Evolutionary conservation across 2,888 invertebrate species (phyloP).

Genomic region (Synergus gifuensis): DNA sequence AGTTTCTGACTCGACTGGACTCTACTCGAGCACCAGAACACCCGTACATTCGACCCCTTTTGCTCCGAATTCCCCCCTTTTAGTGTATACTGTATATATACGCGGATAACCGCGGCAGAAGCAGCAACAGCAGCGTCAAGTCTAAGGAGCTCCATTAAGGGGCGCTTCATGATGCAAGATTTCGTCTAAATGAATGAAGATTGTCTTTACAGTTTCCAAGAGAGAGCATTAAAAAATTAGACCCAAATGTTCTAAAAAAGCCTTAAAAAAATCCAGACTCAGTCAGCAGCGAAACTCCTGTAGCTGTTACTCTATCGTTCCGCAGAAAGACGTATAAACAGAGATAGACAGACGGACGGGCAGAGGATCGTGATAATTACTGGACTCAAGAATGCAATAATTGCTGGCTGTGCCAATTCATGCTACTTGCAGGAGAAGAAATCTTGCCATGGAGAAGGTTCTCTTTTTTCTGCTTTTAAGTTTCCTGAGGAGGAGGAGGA

Average conservation of each 20-base stretch:
- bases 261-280: neutral
- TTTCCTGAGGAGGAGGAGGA: neutral
- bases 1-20: constrained; percentile 65
- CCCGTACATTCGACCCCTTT: constrained; percentile 38
- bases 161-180: neutral
- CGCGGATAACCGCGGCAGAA: constrained; percentile 14
- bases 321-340: neutral
- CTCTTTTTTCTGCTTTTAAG: neutral
- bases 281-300: neutral
- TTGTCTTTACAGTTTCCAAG: no score
- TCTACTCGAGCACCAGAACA: constrained; percentile 48
- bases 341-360: constrained; percentile 56
- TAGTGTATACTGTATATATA: constrained; percentile 3
- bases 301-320: constrained; percentile 12
- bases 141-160: neutral
- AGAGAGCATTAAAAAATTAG: no score
- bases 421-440: constrained; percentile 58
- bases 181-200: neutral
- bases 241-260: no score
- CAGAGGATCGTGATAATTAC: constrained; percentile 62
- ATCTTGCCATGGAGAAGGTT: neutral
- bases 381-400: constrained; percentile 63
- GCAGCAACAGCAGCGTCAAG: neutral
- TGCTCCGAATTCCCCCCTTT: constrained; percentile 22
- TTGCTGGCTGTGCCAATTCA: constrained; percentile 70